phyloP scores from a whole-genome alignment of 2,113 vertebrate species.

The Arizona elegans region DNA sequence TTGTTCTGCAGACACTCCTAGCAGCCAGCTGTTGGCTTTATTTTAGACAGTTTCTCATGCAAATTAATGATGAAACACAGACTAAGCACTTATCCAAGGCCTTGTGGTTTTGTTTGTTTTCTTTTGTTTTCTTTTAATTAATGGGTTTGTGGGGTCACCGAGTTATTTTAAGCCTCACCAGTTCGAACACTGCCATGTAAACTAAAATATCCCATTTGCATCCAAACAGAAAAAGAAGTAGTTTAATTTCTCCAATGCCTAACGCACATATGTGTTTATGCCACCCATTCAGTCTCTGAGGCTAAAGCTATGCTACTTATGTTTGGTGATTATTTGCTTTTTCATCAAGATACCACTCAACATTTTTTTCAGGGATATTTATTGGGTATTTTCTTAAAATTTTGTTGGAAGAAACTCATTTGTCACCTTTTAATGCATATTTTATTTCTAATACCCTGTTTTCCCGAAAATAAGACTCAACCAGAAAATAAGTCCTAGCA shows the following conservation, averaged over 20 bases:
- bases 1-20: slow-evolving; percentile 39
- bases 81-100: background rate
- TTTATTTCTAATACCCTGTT: background rate
- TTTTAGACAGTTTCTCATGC: slow-evolving; percentile 53
- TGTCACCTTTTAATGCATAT: background rate
- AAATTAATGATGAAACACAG: slow-evolving; percentile 44
- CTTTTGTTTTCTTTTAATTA: background rate
- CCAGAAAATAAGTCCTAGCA: too few relatives aligned
- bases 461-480: too few relatives aligned
- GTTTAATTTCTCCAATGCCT: background rate
- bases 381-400: background rate
- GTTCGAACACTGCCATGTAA: slow-evolving; percentile 41
- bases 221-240: accelerated
- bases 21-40: slow-evolving; percentile 53
- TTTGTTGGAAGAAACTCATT: slow-evolving; percentile 31
- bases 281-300: background rate
- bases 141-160: slow-evolving; percentile 15
- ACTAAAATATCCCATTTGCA: slow-evolving; percentile 6
- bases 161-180: slow-evolving; percentile 33
- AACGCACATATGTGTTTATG: background rate
- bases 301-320: too few relatives aligned
- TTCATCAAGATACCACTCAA: background rate
- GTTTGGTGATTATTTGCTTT: background rate
- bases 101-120: background rate
- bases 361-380: slow-evolving; percentile 1